phyloP scores from a whole-genome alignment of 2,797 vertebrate genomes.

The Brachyalestes nurse region DNA sequence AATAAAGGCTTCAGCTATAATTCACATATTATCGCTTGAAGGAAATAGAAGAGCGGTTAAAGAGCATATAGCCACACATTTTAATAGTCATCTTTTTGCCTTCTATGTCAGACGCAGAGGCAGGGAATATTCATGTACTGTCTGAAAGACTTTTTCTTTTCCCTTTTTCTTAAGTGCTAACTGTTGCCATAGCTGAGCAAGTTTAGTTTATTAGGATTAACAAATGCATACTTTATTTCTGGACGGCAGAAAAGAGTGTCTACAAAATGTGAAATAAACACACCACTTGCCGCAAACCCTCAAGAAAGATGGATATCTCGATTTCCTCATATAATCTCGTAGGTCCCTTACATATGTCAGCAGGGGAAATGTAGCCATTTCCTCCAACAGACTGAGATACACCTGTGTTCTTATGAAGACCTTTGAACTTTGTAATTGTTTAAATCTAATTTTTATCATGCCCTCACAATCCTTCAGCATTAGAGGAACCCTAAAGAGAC shows the following conservation, averaged over 20 bases:
- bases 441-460: conserved; percentile 50
- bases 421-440: conserved; percentile 57
- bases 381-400: conserved; percentile 53
- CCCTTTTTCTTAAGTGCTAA: not conserved
- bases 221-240: not conserved
- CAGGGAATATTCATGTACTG: not conserved
- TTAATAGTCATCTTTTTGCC: not conserved
- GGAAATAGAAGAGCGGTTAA: not conserved
- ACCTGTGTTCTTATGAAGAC: conserved; percentile 40
- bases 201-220: conserved; percentile 10
- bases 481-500: conserved; percentile 30
- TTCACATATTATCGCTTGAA: conserved; percentile 6
- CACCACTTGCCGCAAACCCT: conserved; percentile 39
- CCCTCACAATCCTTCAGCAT: conserved; percentile 39
- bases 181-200: not conserved
- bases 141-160: not conserved
- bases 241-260: not conserved
- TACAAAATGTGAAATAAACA: conserved; percentile 35
- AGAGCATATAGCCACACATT: not conserved
- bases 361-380: conserved; percentile 64
- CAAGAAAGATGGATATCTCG: conserved; percentile 58
- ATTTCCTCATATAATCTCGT: conserved; percentile 62
- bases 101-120: too few relatives aligned
- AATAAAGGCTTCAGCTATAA: conserved; percentile 11
- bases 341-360: conserved; percentile 60